A percentile compares a stretch with the other conserved stretches of the same genome.
Conservation (phyloP, 2,113 vertebrate genomes). For the human (Homo sapiens) region DNA sequence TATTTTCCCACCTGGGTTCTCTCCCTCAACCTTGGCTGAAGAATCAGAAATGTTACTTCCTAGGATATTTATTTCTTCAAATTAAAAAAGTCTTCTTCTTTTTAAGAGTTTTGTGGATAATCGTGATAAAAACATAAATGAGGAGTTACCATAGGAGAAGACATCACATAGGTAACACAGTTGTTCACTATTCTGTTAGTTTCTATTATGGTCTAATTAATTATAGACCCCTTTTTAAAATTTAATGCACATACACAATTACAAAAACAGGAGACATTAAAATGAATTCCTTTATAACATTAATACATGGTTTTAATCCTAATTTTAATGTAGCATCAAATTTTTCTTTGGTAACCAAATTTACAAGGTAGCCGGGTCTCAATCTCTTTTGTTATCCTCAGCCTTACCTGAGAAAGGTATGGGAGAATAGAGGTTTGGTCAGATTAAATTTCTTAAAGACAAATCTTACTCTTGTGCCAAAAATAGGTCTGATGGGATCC, state of each 20-base stretch:
- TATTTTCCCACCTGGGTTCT: not conserved
- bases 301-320: not conserved
- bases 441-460: not conserved
- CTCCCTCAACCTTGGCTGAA: not conserved
- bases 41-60: not conserved
- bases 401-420: not conserved
- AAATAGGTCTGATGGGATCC: not conserved
- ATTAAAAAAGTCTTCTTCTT: not conserved
- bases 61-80: not conserved
- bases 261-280: not conserved
- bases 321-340: not conserved
- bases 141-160: not conserved
- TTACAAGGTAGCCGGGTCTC: not conserved
- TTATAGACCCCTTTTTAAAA: not conserved
- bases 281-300: not conserved
- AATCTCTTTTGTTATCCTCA: not conserved
- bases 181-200: not conserved
- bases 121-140: not conserved
- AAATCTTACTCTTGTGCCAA: not conserved
- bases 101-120: not conserved
- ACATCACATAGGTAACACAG: not conserved
- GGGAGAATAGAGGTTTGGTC: not conserved
- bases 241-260: not conserved
- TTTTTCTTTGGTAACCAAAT: not conserved
- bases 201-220: not conserved